Conservation (phyloP, 2,797 vertebrate species). For the Balearica regulorum region DNA sequence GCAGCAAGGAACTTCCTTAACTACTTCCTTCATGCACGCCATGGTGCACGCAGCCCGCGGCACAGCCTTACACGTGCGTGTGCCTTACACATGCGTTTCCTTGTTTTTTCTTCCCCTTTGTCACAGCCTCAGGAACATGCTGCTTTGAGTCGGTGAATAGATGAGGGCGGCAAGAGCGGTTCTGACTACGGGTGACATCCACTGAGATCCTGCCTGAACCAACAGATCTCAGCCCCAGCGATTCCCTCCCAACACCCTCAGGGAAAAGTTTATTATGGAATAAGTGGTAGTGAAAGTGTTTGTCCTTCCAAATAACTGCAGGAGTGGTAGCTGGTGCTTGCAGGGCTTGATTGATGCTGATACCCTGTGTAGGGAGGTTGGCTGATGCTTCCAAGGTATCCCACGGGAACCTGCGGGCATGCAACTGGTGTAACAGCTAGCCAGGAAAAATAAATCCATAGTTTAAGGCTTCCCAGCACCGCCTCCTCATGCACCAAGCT, state of each 20-base stretch:
- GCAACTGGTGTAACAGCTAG: not conserved
- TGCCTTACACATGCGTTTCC: not conserved
- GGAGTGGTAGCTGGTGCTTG: not conserved
- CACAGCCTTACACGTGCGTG: not conserved
- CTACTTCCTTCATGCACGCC: not conserved
- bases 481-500: not conserved
- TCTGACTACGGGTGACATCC: not conserved
- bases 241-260: rapidly evolving
- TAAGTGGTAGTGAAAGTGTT: not conserved
- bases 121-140: not conserved
- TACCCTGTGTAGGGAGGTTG: not conserved
- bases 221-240: rapidly evolving
- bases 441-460: not conserved
- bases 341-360: not conserved
- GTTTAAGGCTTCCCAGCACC: not conserved
- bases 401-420: rapidly evolving
- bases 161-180: rapidly evolving
- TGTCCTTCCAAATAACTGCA: not conserved
- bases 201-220: rapidly evolving
- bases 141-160: not conserved
- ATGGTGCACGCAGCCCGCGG: not conserved
- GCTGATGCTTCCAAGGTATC: not conserved
- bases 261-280: not conserved
- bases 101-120: not conserved
- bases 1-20: not conserved